phyloP scores from a whole-genome alignment of 2,797 vertebrate genomes.

The Siniperca undulata region DNA sequence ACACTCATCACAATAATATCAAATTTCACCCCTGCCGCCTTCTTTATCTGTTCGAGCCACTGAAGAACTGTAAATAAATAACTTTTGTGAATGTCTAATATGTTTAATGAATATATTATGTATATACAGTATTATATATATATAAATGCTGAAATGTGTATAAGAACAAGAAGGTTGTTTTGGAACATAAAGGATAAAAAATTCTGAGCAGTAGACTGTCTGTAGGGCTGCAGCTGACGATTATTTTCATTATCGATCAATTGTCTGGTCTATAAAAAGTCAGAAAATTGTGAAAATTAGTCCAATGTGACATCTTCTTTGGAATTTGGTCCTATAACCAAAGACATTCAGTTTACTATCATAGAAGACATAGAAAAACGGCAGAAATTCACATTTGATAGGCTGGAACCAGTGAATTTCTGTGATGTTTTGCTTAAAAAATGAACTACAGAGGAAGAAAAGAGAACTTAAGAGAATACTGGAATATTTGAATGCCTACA shows the following conservation, averaged over 20 bases:
- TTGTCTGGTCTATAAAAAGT: no score
- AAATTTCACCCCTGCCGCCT: background rate
- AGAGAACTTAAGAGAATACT: background rate
- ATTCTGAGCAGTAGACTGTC: background rate
- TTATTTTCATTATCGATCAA: background rate
- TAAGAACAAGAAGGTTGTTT: background rate
- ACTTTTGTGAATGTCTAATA: background rate
- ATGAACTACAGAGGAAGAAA: background rate
- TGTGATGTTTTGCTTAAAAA: background rate
- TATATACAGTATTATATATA: background rate
- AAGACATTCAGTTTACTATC: background rate
- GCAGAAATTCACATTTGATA: background rate
- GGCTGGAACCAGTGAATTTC: background rate
- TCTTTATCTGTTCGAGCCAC: background rate
- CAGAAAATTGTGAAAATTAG: background rate
- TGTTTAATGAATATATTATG: background rate
- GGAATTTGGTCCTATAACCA: background rate
- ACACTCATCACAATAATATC: slow-evolving; percentile 29
- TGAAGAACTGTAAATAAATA: background rate
- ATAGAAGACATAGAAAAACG: no score
- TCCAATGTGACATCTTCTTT: background rate
- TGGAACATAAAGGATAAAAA: background rate
- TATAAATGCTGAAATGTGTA: background rate
- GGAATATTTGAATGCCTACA: background rate
- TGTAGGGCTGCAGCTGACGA: no score